Evolutionary conservation across 2,797 vertebrate genomes (phyloP).

Genomic region (Gila robusta): DNA sequence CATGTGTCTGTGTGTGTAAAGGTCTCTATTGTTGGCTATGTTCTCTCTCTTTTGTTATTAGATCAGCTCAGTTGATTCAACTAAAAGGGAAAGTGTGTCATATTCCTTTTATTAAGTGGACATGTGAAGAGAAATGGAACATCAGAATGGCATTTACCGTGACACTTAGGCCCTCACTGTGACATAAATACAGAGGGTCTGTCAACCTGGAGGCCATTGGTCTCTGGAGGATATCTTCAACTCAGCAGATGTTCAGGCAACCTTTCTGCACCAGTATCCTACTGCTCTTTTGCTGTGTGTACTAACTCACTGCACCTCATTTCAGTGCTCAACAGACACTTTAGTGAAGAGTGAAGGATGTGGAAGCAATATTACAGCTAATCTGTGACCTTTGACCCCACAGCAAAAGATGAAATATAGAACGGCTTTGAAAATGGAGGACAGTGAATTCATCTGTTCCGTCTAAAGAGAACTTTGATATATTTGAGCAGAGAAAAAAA

Average conservation of each 20-base stretch:
- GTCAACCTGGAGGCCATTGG: conserved; percentile 45
- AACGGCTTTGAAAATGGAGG: conserved; percentile 11
- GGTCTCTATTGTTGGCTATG: not conserved
- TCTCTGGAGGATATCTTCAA: conserved; percentile 18
- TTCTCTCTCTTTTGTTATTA: conserved; percentile 4
- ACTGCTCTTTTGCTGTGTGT: conserved; percentile 3
- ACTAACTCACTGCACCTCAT: conserved; percentile 9
- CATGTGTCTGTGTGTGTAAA: not conserved
- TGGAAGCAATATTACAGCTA: conserved; percentile 26
- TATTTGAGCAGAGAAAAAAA: not conserved
- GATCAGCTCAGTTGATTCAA: conserved; percentile 25
- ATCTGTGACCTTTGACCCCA: conserved; percentile 17
- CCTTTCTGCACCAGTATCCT: conserved; percentile 13
- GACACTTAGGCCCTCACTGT: not conserved
- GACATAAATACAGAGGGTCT: conserved; percentile 44
- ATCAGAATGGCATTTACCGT: conserved; percentile 24
- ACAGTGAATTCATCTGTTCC: not conserved
- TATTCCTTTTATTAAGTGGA: conserved; percentile 16
- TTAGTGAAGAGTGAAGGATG: conserved; percentile 28
- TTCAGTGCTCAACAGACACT: conserved; percentile 4
- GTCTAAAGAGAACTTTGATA: not conserved
- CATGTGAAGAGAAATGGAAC: conserved; percentile 16
- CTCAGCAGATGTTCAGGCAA: not conserved
- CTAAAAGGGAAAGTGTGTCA: not conserved
- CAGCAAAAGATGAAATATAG: conserved; percentile 24